Conservation (phyloP, 2,888 invertebrate genomes). For the Mycalesis mineus region DNA sequence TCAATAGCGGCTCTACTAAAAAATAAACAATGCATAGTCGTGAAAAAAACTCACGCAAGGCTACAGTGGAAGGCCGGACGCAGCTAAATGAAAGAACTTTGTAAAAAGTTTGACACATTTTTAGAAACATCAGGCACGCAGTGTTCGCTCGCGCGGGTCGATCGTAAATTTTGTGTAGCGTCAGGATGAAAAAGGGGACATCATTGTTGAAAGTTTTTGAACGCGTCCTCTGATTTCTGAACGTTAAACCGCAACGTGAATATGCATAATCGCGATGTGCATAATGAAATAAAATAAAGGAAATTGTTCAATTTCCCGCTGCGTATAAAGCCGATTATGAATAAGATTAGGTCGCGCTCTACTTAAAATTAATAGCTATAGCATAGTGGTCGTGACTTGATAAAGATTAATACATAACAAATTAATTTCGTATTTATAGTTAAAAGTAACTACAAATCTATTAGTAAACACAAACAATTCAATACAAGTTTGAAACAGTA, state of each 20-base stretch:
- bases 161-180: conserved; percentile 74
- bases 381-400: too few relatives aligned
- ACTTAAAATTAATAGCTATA: neutral
- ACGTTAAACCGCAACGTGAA: conserved; percentile 48
- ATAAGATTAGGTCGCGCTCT: neutral
- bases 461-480: too few relatives aligned
- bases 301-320: neutral
- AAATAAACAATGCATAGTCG: conserved; percentile 63
- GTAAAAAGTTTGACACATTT: conserved; percentile 79
- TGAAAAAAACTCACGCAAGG: conserved; percentile 60
- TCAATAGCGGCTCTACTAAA: conserved; percentile 66
- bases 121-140: conserved; percentile 76
- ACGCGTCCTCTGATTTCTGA: conserved; percentile 56
- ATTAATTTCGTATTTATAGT: too few relatives aligned
- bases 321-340: neutral
- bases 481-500: too few relatives aligned
- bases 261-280: conserved; percentile 45
- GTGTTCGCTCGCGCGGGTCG: conserved; percentile 63
- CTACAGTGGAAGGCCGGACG: conserved; percentile 70
- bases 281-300: neutral
- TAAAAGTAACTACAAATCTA: too few relatives aligned
- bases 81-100: conserved; percentile 75
- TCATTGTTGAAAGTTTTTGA: conserved; percentile 74
- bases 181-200: conserved; percentile 75
- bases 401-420: too few relatives aligned